phyloP scores from a whole-genome alignment of 2,113 vertebrate genomes.

The Periophthalmodon schlosseri region DNA sequence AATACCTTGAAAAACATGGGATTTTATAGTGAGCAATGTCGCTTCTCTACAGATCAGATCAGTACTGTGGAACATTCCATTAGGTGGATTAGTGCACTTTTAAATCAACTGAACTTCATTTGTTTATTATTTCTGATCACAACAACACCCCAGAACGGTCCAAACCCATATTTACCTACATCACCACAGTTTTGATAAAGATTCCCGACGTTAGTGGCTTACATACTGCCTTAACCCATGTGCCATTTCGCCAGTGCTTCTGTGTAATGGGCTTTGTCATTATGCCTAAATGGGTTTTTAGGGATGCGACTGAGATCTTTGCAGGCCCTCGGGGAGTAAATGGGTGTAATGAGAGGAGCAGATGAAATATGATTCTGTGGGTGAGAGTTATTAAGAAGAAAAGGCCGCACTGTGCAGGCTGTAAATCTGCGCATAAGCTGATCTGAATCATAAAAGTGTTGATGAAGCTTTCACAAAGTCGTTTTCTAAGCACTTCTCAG shows the following conservation, averaged over 20 bases:
- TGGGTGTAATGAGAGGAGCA: constrained; percentile 10
- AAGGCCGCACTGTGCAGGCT: constrained; percentile 3
- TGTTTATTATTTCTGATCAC: neutral
- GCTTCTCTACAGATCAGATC: too few relatives aligned
- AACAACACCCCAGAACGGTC: neutral
- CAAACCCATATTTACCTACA: neutral
- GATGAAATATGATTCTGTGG: constrained; percentile 5
- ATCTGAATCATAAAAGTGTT: neutral
- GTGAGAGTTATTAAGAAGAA: constrained; percentile 7
- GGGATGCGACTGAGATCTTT: constrained; percentile 3
- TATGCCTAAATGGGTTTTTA: constrained; percentile 9
- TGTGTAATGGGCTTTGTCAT: neutral
- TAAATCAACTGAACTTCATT: too few relatives aligned
- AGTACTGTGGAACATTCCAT: too few relatives aligned
- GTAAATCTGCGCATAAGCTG: constrained; percentile 2
- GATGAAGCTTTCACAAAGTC: neutral
- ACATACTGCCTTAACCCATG: neutral
- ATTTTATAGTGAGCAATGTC: too few relatives aligned
- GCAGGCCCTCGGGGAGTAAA: constrained; percentile 7
- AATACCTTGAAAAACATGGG: too few relatives aligned
- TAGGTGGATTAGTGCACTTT: too few relatives aligned
- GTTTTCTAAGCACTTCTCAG: constrained; percentile 4
- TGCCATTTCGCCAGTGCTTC: neutral
- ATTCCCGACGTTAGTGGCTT: neutral
- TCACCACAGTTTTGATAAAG: neutral